These are phyloP conservation scores for Metallyticus violacea DNA, from an alignment of 2,888 invertebrate genomes.

Conservation along the genomic window DNA sequence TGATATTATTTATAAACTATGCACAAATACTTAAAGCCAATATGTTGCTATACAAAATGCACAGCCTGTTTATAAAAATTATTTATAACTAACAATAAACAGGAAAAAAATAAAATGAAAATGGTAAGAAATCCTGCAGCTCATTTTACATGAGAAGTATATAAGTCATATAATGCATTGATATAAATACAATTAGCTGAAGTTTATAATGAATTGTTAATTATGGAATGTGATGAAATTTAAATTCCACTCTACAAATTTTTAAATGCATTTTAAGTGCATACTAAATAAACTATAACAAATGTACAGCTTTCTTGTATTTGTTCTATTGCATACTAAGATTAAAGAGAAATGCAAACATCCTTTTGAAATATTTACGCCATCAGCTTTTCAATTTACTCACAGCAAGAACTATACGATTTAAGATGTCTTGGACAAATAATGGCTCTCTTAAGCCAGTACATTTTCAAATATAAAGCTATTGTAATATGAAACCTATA, in stretches of 20 bases:
- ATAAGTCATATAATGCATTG: too few relatives aligned
- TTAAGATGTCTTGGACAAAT: not conserved
- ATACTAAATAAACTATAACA: too few relatives aligned
- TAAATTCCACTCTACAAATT: too few relatives aligned
- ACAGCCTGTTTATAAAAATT: not conserved
- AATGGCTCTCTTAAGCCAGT: not conserved
- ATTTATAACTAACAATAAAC: not conserved
- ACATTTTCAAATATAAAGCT: not conserved
- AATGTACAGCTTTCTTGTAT: too few relatives aligned
- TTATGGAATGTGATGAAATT: too few relatives aligned
- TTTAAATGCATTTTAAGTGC: too few relatives aligned
- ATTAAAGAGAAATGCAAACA: too few relatives aligned
- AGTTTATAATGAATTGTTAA: too few relatives aligned
- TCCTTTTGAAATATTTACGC: not conserved
- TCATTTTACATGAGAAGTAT: too few relatives aligned
- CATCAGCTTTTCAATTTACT: not conserved
- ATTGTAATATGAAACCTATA: not conserved
- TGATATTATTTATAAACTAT: too few relatives aligned
- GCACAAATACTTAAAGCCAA: not conserved
- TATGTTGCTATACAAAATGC: not conserved
- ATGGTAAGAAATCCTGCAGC: too few relatives aligned
- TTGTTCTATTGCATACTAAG: not conserved
- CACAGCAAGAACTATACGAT: not conserved
- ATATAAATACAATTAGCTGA: not conserved
- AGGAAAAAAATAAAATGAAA: not conserved